These are phyloP conservation scores for Schizaphis graminum DNA, from an alignment of 2,888 invertebrate species.

Conservation along the genomic window DNA sequence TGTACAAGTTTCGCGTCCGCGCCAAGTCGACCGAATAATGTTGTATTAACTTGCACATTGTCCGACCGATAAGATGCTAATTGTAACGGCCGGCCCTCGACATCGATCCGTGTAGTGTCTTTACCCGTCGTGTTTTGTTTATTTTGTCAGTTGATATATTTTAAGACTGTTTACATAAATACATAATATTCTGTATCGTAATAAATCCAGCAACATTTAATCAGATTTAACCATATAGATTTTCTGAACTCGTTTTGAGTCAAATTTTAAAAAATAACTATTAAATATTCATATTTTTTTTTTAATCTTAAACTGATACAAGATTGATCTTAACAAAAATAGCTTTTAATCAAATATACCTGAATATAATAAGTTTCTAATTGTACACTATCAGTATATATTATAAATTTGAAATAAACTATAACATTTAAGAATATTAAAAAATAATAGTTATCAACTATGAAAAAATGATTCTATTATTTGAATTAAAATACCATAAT, in stretches of 20 bases:
- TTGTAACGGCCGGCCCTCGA: background rate
- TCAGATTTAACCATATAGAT: background rate
- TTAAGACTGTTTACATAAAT: background rate
- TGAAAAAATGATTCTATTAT: too few relatives aligned
- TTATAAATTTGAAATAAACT: too few relatives aligned
- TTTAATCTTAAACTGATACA: background rate
- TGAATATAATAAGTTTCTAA: too few relatives aligned
- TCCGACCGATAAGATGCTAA: slow-evolving; percentile 27
- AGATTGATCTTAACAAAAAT: background rate
- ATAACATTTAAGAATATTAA: too few relatives aligned
- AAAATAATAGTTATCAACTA: too few relatives aligned
- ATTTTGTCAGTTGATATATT: background rate
- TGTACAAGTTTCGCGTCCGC: background rate
- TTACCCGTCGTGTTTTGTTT: background rate
- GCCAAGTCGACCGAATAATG: slow-evolving; percentile 7
- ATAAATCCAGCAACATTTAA: background rate
- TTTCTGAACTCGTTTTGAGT: background rate
- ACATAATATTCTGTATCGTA: background rate
- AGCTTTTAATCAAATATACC: too few relatives aligned
- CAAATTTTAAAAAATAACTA: background rate
- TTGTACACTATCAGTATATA: too few relatives aligned
- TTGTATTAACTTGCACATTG: slow-evolving; percentile 5
- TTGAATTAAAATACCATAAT: background rate
- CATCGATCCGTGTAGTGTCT: background rate
- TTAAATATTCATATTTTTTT: background rate